These are phyloP conservation scores for Orcinus orca DNA, from an alignment of 2,113 vertebrate species.

Conservation along the genomic window DNA sequence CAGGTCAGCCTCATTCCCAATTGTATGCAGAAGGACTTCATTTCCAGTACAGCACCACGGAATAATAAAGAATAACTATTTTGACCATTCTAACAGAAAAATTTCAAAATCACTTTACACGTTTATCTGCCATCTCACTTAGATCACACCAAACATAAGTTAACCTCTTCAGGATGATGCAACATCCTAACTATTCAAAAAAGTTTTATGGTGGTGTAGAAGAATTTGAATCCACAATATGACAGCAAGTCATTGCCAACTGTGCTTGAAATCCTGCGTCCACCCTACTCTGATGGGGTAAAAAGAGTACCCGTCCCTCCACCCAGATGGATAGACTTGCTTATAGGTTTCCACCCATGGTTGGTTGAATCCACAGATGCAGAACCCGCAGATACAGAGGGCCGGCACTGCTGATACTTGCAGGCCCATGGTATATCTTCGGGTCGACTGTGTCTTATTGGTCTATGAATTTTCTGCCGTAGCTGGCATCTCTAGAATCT, in stretches of 20 bases:
- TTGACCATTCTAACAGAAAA: background rate
- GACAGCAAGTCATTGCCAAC: background rate
- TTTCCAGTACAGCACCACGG: background rate
- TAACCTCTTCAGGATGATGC: background rate
- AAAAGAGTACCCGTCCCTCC: background rate
- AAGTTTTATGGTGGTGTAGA: background rate
- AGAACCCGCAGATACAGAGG: background rate
- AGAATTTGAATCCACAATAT: background rate
- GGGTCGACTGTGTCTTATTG: background rate
- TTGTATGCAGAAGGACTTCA: background rate
- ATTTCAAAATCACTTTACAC: background rate
- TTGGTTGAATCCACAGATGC: background rate
- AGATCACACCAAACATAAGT: background rate
- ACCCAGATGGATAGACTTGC: background rate
- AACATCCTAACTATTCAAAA: background rate
- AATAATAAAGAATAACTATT: background rate
- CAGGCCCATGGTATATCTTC: background rate
- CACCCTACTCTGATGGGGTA: background rate
- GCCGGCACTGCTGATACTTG: rapidly evolving
- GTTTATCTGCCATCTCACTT: background rate
- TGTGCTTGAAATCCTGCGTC: background rate
- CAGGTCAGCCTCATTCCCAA: background rate
- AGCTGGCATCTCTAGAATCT: background rate
- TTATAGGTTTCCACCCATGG: background rate
- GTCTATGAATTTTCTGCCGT: background rate